Evolutionary conservation across 2,797 vertebrate species (phyloP).

Genomic region (Mycteria americana): DNA sequence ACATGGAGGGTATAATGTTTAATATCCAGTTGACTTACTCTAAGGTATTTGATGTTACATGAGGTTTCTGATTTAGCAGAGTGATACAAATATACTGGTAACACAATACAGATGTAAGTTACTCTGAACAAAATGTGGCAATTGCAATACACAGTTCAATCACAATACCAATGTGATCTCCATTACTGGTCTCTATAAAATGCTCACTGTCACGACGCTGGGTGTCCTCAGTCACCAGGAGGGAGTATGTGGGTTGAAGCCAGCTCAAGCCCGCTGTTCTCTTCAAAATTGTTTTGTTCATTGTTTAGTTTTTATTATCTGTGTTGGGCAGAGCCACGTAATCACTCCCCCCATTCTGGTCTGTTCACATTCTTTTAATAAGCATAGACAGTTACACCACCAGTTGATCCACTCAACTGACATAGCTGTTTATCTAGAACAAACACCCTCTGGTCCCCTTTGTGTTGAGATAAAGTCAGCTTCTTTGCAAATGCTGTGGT

Average conservation of each 20-base stretch:
- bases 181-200: background rate
- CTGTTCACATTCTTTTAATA: background rate
- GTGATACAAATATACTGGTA: background rate
- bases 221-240: background rate
- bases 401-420: background rate
- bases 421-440: background rate
- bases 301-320: background rate
- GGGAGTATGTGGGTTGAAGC: background rate
- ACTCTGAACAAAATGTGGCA: background rate
- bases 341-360: background rate
- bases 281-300: background rate
- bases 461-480: background rate
- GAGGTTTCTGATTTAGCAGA: background rate
- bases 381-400: background rate
- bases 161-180: background rate
- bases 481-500: background rate
- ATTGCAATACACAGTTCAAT: background rate
- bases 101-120: background rate
- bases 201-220: fast-evolving
- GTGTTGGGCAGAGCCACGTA: background rate
- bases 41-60: background rate
- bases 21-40: background rate
- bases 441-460: background rate
- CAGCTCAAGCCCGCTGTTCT: background rate
- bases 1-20: background rate